Evolutionary conservation across 2,797 vertebrate species (phyloP), one percentile per base, ranked within the genome.

Genomic region (Gallinago nigripennis): DNA sequence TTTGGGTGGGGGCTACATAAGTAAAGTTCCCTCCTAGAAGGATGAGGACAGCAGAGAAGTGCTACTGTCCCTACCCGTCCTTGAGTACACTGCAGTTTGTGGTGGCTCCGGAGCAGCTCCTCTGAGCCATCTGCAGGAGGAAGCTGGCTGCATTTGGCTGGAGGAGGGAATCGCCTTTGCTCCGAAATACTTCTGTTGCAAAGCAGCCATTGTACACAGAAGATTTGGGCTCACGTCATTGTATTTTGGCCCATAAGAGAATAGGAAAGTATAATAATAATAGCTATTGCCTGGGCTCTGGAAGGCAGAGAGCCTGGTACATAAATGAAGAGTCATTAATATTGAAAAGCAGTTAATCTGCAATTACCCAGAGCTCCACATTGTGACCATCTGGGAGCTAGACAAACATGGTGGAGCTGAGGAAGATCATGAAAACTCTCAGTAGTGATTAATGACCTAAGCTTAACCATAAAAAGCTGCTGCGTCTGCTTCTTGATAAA

Each of bases 341-440:
- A 92, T 41, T 88, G 86, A 90, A 92, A 73, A 94, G 57, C 91
- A 61, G 45, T 92, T 96, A 90, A 96, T 95, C 77, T 88, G 53
- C 30, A 85, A 91, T 95, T 92, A 88, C 35, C 24, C n/a, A 12
- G 45, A 53, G 51, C 81, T 83, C 77, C 56, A 41, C 0, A 2
- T 68, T 77, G 53, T 0, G 1, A 81, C 85, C 83, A 35, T n/a
- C 53, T 3, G 50, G 86, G 71, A 95, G 83, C 73, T 90, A 93
- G 94, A 88, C 94, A 91, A 86, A 93, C 72, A 84, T 1, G 4
- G 61, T 33, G 83, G 90, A 86, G 83, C 56, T 88, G 81, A 58
- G 41, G 65, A 95, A 93, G 93, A 65, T 88, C 68, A 66, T 75
- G 90, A 73, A 92, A 88, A 71, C 78, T 77, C 93, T 54, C 0